phyloP scores from a whole-genome alignment of 2,888 invertebrate genomes.

The Sesia bembeciformis region DNA sequence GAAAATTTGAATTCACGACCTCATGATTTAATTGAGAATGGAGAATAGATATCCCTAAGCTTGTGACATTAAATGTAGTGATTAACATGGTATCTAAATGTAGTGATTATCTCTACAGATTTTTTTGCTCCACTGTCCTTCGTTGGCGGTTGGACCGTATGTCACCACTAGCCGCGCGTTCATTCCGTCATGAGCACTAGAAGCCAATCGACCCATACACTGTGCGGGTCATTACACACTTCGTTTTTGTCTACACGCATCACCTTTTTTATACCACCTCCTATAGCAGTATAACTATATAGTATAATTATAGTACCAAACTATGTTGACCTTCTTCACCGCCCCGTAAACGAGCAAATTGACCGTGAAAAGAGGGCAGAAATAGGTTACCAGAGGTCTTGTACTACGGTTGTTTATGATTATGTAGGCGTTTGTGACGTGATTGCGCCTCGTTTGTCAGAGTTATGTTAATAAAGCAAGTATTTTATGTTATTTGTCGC shows the following conservation, averaged over 20 bases:
- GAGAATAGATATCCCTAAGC: no score
- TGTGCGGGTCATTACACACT: constrained; percentile 12
- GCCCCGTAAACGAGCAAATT: neutral
- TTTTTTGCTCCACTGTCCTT: no score
- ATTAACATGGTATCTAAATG: no score
- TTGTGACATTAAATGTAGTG: no score
- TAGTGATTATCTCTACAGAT: no score
- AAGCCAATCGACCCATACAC: constrained; percentile 8
- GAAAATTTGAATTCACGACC: no score
- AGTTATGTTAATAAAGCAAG: neutral
- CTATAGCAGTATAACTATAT: no score
- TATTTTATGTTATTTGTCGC: neutral
- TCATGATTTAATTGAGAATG: no score
- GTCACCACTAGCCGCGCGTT: neutral
- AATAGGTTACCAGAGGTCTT: neutral
- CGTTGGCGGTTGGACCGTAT: no score
- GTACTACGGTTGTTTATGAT: neutral
- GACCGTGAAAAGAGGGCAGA: neutral
- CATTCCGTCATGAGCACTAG: neutral
- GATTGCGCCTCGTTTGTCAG: neutral
- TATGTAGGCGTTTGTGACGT: neutral
- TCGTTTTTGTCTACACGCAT: neutral
- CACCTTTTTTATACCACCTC: neutral
- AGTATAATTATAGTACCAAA: neutral
- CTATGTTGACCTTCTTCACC: constrained; percentile 2